Evolutionary conservation across 2,113 vertebrate species (phyloP).

Genomic region (Paramormyrops kingsleyae): DNA sequence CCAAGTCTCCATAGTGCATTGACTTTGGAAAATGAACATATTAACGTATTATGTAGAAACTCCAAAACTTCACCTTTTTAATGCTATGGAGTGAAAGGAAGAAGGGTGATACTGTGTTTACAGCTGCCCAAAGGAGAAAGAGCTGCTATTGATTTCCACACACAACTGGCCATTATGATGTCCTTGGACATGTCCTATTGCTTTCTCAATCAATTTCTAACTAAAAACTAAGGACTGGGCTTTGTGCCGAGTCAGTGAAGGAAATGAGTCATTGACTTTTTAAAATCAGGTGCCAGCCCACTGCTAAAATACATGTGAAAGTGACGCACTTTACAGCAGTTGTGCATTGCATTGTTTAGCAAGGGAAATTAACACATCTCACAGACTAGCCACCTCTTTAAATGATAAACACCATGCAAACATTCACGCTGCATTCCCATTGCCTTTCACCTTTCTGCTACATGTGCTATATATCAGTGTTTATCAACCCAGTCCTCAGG

Average conservation of each 20-base stretch:
- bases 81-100: not conserved
- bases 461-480: not conserved
- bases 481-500: not conserved
- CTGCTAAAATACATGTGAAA: not conserved
- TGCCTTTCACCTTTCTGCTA: not conserved
- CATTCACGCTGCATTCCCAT: not conserved
- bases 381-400: not conserved
- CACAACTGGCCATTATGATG: not conserved
- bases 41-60: not conserved
- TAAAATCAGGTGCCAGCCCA: not conserved
- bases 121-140: not conserved
- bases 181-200: not conserved
- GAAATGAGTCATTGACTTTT: conserved; percentile 2
- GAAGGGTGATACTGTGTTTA: not conserved
- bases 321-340: too few species aligned
- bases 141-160: not conserved
- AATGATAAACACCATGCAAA: not conserved
- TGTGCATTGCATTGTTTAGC: not conserved
- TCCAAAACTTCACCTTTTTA: not conserved
- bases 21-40: not conserved
- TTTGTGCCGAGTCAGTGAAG: not conserved
- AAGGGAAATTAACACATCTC: not conserved
- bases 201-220: not conserved
- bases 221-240: not conserved
- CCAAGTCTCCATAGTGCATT: not conserved